A percentile compares a stretch with the other conserved stretches of the same genome.
phyloP scores from a whole-genome alignment of 2,797 vertebrate species.

The Spizella passerina region DNA sequence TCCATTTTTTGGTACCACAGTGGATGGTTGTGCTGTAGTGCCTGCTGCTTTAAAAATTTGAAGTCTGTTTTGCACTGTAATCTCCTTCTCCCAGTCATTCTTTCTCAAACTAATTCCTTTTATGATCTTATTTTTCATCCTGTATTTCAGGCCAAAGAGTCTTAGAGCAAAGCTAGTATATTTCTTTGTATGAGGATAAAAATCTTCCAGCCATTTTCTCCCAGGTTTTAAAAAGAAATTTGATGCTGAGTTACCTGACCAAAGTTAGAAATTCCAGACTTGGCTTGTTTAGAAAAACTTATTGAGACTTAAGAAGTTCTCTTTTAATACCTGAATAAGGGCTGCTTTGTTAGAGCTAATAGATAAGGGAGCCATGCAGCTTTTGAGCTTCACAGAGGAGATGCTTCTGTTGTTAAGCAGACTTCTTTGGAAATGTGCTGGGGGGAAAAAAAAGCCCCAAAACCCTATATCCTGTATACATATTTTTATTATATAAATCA shows the following conservation, averaged over 20 bases:
- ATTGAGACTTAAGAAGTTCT: background rate
- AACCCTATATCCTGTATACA: background rate
- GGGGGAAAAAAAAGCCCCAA: accelerated
- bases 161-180: background rate
- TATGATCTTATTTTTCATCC: background rate
- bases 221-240: background rate
- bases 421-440: background rate
- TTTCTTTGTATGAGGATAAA: background rate
- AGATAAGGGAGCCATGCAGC: background rate
- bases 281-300: background rate
- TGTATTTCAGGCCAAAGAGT: background rate
- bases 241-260: background rate
- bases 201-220: background rate
- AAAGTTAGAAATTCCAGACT: background rate
- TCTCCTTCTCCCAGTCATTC: background rate
- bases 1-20: background rate
- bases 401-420: background rate
- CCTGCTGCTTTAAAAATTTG: background rate
- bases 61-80: background rate
- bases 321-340: background rate
- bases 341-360: background rate
- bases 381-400: background rate
- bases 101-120: background rate
- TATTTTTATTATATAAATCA: background rate
- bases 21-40: background rate